A percentile compares a stretch with the other conserved stretches of the same genome.
phyloP scores from a whole-genome alignment of 2,888 invertebrate genomes.

The Notodonta ziczac region DNA sequence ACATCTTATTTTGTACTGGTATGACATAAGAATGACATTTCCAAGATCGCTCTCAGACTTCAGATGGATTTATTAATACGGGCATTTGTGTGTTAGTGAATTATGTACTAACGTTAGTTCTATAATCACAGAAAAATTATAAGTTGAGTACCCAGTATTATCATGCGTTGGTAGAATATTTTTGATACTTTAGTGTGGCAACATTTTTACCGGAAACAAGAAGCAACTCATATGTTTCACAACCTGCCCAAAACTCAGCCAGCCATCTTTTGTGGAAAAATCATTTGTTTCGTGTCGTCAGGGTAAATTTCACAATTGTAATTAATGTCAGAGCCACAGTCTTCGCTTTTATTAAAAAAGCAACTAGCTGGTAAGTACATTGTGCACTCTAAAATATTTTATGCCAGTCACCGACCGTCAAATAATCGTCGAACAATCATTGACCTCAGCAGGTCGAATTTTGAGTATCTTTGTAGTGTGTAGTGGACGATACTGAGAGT shows the following conservation, averaged over 20 bases:
- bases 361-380: conserved; percentile 94
- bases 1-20: too few relatives aligned
- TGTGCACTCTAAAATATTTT: conserved; percentile 43
- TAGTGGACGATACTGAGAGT: conserved; percentile 29
- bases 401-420: conserved; percentile 62
- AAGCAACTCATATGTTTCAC: conserved; percentile 82
- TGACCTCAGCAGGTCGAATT: conserved; percentile 82
- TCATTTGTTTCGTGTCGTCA: conserved; percentile 89
- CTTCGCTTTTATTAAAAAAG: conserved; percentile 97
- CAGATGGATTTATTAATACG: too few relatives aligned
- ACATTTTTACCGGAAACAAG: conserved; percentile 73
- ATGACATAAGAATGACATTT: too few relatives aligned
- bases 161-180: conserved; percentile 12
- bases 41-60: too few relatives aligned
- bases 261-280: conserved; percentile 90
- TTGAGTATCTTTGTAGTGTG: conserved; percentile 61
- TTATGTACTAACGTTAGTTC: too few relatives aligned
- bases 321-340: conserved; percentile 98
- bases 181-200: conserved; percentile 42
- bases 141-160: too few relatives aligned
- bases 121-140: too few relatives aligned
- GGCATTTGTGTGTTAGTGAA: too few relatives aligned
- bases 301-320: conserved; percentile 91
- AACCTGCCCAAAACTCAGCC: conserved; percentile 84
- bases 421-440: conserved; percentile 73